Conservation (phyloP, 1,140 invertebrate species). For the Sweltsa coloradensis region DNA sequence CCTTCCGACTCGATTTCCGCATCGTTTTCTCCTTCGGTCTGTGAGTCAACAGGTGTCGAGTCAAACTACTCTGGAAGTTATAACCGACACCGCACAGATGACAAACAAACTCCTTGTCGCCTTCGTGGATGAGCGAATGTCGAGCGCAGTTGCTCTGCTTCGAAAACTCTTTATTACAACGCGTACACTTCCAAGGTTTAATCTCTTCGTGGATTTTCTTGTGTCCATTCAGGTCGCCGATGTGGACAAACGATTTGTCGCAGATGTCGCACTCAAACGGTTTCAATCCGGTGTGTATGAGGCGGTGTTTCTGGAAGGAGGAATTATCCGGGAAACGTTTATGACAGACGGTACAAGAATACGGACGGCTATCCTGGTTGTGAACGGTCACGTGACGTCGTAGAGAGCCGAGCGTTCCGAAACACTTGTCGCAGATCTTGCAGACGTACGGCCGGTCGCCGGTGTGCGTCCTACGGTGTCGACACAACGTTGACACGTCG, state of each 20-base stretch:
- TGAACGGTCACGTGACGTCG: conserved; percentile 10
- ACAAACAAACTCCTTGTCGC: conserved; percentile 9
- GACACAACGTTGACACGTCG: conserved; percentile 1
- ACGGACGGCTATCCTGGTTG: conserved; percentile 4
- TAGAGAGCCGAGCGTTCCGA: conserved; percentile 2
- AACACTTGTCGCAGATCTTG: conserved; percentile 7
- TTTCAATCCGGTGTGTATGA: conserved; percentile 17
- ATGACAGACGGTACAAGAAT: background rate
- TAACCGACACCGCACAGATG: conserved; percentile 2
- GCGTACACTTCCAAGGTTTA: conserved; percentile 19
- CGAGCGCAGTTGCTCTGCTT: conserved; percentile 25
- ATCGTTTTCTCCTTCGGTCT: too few relatives aligned
- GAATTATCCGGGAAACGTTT: conserved; percentile 8
- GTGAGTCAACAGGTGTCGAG: conserved; percentile 2
- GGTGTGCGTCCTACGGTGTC: conserved; percentile 6
- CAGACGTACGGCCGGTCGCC: conserved; percentile 6
- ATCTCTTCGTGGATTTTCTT: conserved; percentile 12
- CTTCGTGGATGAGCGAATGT: conserved; percentile 24
- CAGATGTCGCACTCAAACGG: conserved; percentile 13
- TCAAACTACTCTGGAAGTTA: conserved; percentile 6
- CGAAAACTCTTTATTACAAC: conserved; percentile 23
- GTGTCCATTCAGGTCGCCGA: conserved; percentile 16
- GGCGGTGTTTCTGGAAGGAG: conserved; percentile 1
- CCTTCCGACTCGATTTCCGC: too few relatives aligned
- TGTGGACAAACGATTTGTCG: conserved; percentile 12